Base-by-base conservation (phyloP, 2,113 vertebrate genomes). In the Ranitomeya variabilis region DNA sequence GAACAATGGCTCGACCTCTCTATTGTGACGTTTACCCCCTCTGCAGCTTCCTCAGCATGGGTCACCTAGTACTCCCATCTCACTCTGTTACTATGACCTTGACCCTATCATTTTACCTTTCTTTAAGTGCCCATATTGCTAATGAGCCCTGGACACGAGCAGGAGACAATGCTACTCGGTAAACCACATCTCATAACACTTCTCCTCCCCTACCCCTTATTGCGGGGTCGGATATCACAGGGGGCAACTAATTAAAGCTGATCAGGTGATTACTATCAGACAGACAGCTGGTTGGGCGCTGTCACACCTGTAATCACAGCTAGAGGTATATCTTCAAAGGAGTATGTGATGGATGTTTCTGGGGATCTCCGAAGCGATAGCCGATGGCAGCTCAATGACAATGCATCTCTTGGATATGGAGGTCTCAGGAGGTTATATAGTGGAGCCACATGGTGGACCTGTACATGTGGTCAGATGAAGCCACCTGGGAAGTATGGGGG, bases 61-160 rank as follows among this genome's bases (percentile, higher is more conserved):
- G 77, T 74, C 71, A 45, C 71, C 31, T 8, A 45, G 71, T 31
- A 74, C 37, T 16, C 31, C 37, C 8, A 7, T 19, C 71, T 57
- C 13, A 13, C 54, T 23, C 11, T 80, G 52, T 80, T 78, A 23
- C 21, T 80, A n/a, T 57, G n/a, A 80, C 77, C 54, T 80, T 80
- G 77, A 57, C 54, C 19, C 54, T 23, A 80, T 80, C 21, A 0
- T 4, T 15, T 80, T 80, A 80, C 77, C 51, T 55, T 15, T 23
- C 74, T 80, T 55, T 80, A 80, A 80, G 52, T 26, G 77, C 21
- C n/a, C 52, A 26, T n/a, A 11, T 52, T 0, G 9, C 52, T 80
- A 80, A 80, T 57, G 77, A 23, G 77, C 12, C 52, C 76, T 54
- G n/a, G n/a, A 57, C 77, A 80, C 77, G 52, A 80, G 77, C 77